Percentiles rank a stretch among this genome's conserved stretches.
Conservation (phyloP, 2,888 invertebrate species). For the Caenorhabditis auriculariae region DNA sequence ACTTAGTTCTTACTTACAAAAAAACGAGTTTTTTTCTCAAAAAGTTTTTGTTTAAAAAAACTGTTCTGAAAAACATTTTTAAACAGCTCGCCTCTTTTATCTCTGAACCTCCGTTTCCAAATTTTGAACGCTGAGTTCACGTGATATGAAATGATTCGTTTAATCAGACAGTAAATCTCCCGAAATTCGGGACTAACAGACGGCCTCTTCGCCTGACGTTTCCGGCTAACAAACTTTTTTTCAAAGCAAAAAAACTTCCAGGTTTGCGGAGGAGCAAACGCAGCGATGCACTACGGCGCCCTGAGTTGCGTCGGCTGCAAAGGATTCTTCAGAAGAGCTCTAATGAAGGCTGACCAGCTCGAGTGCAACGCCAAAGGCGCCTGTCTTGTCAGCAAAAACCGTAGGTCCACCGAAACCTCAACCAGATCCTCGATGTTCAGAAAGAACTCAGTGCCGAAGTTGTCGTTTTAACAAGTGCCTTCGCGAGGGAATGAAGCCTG, state of each 20-base stretch:
- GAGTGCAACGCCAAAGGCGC: constrained; percentile 49
- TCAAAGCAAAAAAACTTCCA: constrained; percentile 16
- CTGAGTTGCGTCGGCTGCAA: constrained; percentile 50
- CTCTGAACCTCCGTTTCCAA: too few relatives aligned
- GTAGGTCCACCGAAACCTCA: background rate
- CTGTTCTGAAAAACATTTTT: too few relatives aligned
- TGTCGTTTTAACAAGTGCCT: constrained; percentile 58
- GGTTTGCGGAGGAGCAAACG: constrained; percentile 53
- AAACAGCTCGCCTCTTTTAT: too few relatives aligned
- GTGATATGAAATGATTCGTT: too few relatives aligned
- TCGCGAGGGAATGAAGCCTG: constrained; percentile 56
- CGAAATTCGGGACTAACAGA: too few relatives aligned
- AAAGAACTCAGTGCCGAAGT: constrained; percentile 51
- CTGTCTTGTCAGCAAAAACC: constrained; percentile 35
- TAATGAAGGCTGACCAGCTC: constrained; percentile 58
- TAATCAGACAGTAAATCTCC: too few relatives aligned
- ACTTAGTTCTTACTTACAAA: background rate
- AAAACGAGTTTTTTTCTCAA: too few relatives aligned
- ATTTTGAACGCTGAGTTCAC: too few relatives aligned
- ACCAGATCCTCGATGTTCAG: constrained; percentile 23
- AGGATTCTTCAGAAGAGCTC: constrained; percentile 59
- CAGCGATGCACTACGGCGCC: constrained; percentile 55
- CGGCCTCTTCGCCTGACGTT: too few relatives aligned
- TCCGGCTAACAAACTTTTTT: too few relatives aligned
- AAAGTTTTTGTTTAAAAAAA: too few relatives aligned